phyloP scores from a whole-genome alignment of 2,888 invertebrate genomes.

The Acanthosepion pharaonis region DNA sequence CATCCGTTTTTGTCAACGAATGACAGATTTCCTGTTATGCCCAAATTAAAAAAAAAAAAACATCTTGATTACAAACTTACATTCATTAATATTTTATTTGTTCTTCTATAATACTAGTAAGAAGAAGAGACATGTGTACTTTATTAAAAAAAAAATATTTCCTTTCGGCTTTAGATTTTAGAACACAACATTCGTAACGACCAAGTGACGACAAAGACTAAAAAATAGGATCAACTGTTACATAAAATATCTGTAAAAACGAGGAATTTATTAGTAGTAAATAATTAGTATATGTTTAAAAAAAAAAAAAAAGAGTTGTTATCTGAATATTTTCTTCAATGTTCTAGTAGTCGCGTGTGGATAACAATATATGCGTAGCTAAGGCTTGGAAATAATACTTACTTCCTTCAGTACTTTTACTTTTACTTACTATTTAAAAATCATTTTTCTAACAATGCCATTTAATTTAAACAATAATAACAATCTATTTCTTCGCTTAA shows the following conservation, averaged over 20 bases:
- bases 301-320: neutral
- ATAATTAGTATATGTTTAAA: neutral
- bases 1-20: too few species aligned
- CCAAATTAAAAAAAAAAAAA: too few species aligned
- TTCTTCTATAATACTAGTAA: too few species aligned
- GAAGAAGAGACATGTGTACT: too few species aligned
- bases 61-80: too few species aligned
- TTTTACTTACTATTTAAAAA: neutral
- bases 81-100: too few species aligned
- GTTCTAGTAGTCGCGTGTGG: slow-evolving; percentile 8
- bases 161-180: too few species aligned
- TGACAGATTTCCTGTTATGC: too few species aligned
- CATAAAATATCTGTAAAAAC: neutral
- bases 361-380: neutral
- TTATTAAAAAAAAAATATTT: too few species aligned
- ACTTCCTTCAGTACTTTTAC: neutral
- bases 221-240: neutral
- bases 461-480: neutral
- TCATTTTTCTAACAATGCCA: too few species aligned
- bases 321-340: neutral
- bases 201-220: too few species aligned
- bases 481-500: neutral
- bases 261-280: neutral
- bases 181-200: too few species aligned
- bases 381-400: neutral